Evolutionary conservation across 1,140 invertebrate genomes (phyloP).

Genomic region (Brachionus koreanus): DNA sequence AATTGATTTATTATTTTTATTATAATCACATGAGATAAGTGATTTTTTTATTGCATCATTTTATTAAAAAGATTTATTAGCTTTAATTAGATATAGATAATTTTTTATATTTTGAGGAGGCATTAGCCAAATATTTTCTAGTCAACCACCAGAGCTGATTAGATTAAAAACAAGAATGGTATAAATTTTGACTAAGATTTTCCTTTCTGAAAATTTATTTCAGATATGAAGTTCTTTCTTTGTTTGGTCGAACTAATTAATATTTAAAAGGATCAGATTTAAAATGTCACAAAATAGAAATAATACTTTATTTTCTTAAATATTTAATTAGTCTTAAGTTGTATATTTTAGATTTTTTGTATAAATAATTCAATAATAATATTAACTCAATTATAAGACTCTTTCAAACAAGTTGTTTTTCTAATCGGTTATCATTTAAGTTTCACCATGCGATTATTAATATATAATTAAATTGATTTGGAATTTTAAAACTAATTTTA

Average conservation of each 20-base stretch:
- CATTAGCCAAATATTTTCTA: no score
- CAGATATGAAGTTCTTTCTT: not conserved
- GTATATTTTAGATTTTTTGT: not conserved
- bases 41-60: not conserved
- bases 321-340: not conserved
- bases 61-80: not conserved
- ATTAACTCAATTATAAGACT: not conserved
- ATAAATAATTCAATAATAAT: not conserved
- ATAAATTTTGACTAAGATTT: not conserved
- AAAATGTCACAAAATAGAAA: not conserved
- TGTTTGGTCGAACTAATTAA: not conserved
- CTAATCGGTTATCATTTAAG: not conserved
- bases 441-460: not conserved
- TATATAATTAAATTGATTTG: not conserved
- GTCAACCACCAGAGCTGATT: not conserved
- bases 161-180: not conserved
- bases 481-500: not conserved
- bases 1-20: not conserved
- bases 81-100: not conserved
- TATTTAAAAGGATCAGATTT: not conserved
- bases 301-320: not conserved
- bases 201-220: not conserved
- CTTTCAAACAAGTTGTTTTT: not conserved
- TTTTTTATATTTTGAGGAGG: not conserved
- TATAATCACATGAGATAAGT: not conserved